phyloP scores from a whole-genome alignment of 1,140 invertebrate species.

The Teleopsis dalmanni region DNA sequence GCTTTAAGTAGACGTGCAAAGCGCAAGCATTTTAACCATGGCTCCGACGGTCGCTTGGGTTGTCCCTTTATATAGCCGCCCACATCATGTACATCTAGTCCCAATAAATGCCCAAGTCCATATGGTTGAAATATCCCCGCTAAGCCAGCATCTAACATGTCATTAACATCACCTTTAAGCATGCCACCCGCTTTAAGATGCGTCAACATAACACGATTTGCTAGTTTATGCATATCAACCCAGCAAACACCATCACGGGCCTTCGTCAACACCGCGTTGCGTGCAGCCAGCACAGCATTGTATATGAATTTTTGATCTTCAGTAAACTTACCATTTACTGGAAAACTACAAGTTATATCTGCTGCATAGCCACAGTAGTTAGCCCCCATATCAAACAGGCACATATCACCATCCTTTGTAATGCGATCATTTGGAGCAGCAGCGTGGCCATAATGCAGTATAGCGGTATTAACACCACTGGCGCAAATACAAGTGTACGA shows the following conservation, averaged over 20 bases:
- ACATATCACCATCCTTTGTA: constrained; percentile 83
- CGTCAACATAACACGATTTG: constrained; percentile 70
- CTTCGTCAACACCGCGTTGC: constrained; percentile 72
- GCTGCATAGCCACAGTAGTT: constrained; percentile 96
- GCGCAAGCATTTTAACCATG: constrained; percentile 68
- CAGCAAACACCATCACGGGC: constrained; percentile 85
- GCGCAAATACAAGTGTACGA: constrained; percentile 95
- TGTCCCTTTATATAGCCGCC: constrained; percentile 74
- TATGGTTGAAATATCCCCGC: constrained; percentile 92
- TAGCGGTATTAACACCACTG: constrained; percentile 77
- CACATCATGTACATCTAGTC: constrained; percentile 94
- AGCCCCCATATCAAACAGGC: constrained; percentile 98
- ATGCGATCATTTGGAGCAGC: constrained; percentile 81
- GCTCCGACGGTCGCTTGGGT: constrained; percentile 53
- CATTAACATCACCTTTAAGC: constrained; percentile 69
- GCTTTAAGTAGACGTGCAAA: constrained; percentile 71
- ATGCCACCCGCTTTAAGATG: constrained; percentile 69
- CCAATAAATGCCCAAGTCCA: constrained; percentile 87
- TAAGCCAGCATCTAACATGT: constrained; percentile 76
- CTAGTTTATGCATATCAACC: constrained; percentile 89
- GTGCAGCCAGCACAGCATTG: constrained; percentile 82
- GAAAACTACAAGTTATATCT: constrained; percentile 95
- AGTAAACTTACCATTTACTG: constrained; percentile 92
- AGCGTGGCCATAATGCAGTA: constrained; percentile 96
- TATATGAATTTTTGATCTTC: constrained; percentile 89